Conservation (phyloP, 2,113 vertebrate genomes). For the Thryonomys swinderianus region DNA sequence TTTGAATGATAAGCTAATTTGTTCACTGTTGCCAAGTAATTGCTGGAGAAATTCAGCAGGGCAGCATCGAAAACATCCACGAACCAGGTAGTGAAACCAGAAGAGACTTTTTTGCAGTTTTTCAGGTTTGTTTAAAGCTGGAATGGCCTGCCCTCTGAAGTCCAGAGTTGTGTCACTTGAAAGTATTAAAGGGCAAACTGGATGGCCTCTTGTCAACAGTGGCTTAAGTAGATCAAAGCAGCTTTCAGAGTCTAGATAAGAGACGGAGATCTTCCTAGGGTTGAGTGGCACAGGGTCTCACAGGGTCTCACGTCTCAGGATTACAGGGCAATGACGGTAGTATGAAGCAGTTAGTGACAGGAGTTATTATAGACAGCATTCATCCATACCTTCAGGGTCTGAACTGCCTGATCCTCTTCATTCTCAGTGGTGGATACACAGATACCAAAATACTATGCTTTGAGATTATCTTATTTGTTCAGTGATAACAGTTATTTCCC, state of each 20-base stretch:
- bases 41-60: constrained; percentile 15
- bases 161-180: not conserved
- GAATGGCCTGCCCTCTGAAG: not conserved
- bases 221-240: constrained; percentile 15
- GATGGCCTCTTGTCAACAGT: constrained; percentile 4
- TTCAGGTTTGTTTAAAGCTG: constrained; percentile 29
- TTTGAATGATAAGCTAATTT: constrained; percentile 30
- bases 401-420: not conserved
- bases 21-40: constrained; percentile 27
- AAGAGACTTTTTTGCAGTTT: constrained; percentile 23
- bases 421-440: not conserved
- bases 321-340: not conserved
- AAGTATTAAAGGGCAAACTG: not conserved
- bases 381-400: not conserved
- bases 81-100: not conserved
- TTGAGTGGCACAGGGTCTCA: not conserved
- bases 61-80: not conserved
- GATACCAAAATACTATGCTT: not conserved
- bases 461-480: not conserved
- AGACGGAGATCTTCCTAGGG: not conserved
- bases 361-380: not conserved
- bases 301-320: not conserved
- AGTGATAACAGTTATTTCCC: not conserved
- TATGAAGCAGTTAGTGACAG: not conserved
- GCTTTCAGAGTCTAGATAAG: not conserved